Percentiles rank a stretch among this genome's conserved stretches.
phyloP scores from a whole-genome alignment of 2,888 invertebrate genomes.

The Limnephilus rhombicus region DNA sequence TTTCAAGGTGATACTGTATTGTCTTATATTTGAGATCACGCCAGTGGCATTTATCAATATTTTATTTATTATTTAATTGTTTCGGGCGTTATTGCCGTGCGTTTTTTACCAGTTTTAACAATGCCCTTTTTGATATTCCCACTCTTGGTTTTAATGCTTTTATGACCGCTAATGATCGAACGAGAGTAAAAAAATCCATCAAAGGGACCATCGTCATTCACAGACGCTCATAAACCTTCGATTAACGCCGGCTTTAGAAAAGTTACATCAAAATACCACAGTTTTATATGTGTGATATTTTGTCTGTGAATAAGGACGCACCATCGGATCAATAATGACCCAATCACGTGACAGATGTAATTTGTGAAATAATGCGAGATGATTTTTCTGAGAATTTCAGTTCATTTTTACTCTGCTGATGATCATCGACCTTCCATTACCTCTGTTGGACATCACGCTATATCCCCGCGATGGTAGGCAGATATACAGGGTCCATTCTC shows the following conservation, averaged over 20 bases:
- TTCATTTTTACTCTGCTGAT: slow-evolving; percentile 12
- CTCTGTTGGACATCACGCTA: neutral
- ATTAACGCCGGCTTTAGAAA: neutral
- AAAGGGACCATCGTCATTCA: slow-evolving; percentile 22
- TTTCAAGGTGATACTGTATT: neutral
- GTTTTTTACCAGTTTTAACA: neutral
- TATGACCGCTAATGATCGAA: slow-evolving; percentile 30
- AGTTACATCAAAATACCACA: too few species aligned
- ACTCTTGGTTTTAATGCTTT: slow-evolving; percentile 25
- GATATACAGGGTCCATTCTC: neutral
- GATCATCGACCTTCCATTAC: slow-evolving; percentile 11
- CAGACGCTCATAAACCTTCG: neutral
- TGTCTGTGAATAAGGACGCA: neutral
- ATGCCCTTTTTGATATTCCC: slow-evolving; percentile 7
- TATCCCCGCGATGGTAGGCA: neutral
- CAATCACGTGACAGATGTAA: slow-evolving; percentile 47
- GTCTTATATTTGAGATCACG: neutral
- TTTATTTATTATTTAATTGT: neutral
- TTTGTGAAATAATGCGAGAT: slow-evolving; percentile 21
- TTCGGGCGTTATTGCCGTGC: neutral
- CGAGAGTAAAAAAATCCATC: slow-evolving; percentile 11
- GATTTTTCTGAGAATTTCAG: slow-evolving; percentile 31
- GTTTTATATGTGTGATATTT: neutral
- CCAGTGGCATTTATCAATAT: neutral
- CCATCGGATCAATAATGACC: slow-evolving; percentile 36